Base-by-base conservation (phyloP, 2,113 vertebrate species). In the Baryphthengus martii region DNA sequence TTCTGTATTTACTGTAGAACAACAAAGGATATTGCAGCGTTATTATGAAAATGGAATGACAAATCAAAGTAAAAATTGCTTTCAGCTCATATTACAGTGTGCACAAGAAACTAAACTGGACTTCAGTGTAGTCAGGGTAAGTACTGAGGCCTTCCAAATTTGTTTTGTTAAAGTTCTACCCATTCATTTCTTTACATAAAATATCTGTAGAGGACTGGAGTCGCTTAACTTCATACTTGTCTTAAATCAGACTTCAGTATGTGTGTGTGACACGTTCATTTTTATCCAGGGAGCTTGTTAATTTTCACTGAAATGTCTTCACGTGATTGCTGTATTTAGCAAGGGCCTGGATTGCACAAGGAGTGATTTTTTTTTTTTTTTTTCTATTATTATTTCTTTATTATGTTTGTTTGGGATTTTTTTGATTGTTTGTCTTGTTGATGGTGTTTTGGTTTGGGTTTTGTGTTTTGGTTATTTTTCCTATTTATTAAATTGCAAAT, bases 41-140 rank as follows among this genome's bases (percentile, higher is more conserved):
- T 99, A 99, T 98, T 99, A 99, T 98, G 99, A 99, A 76, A 99
- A 99, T 98, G 99, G 99, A 97, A 99, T 99, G 99, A 99, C 99
- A 98, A 99, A 99, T 99, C 99, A 99, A 97, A 99, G 99, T 98
- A 99, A 99, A 98, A 98, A 99, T 97, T 99, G 99, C 98, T 99
- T 99, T 98, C 99, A 99, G 98, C 98, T 99, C 95, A 99, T 99
- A 97, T 98, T 99, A 94, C 99, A 99, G 96, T 99, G 99, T 98
- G 99, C 99, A 93, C 99, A 99, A 97, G 99, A 99, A 98, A 99
- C 99, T 97, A 99, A 99, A 90, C 98, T 99, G 97, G 99, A 99
- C 98, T 99, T 99, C 98, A 99, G 99, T 71, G 99, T 99, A 97
- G 99, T 99, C 96, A 98, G 99, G 98, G 99, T 99, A 98, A 99